Evolutionary conservation across 2,797 vertebrate genomes (phyloP), one percentile per base, ranked within the genome.

Genomic region (Pantherophis alleghaniensis): DNA sequence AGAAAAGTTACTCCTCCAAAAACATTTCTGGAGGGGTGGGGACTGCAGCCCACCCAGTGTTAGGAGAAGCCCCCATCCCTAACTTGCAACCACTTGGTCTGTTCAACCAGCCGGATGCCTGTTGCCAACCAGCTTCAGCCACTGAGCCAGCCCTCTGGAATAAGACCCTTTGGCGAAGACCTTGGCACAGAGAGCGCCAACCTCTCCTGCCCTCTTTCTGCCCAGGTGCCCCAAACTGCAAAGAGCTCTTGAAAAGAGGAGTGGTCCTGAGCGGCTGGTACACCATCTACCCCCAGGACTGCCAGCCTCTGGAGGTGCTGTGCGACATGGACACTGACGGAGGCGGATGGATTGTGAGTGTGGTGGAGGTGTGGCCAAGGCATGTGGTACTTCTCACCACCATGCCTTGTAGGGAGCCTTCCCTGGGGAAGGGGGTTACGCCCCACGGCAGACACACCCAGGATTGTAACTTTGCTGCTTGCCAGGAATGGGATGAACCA

Each of bases 231-330:
- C 86, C n/a, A 88, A 93, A 42, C 74, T 97, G 97, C 91, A 95
- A 88, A 90, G 96, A 97, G 13, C 90, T 97, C 5, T 90, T 93
- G 26, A 51, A 88, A 53, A 59, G 7, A 11, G 96, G 96, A 0
- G 14, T 89, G 24, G 0, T 5, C 0, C 93, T 97, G 56, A 97
- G 96, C 0, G 96, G 96, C 53, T 97, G 97, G 97, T 53, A 97
- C 91, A 96, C 96, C 86, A n/a, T 97, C 51, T 51, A 51, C 1
- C 51, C 51, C 7, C 1, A 9, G 51, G 51, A 51, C 9, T 51
- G 51, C 51, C 51, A 51, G 9, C 51, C 51, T 1, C 51, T 51
- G 51, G 51, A 51, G 51, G 51, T 51, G 51, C 51, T 51, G 51
- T 51, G 51, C 9, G 51, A 51, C 51, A 51, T 51, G 51, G 51